Conservation (phyloP, 2,797 vertebrate genomes). For the Gymnocypris eckloni region DNA sequence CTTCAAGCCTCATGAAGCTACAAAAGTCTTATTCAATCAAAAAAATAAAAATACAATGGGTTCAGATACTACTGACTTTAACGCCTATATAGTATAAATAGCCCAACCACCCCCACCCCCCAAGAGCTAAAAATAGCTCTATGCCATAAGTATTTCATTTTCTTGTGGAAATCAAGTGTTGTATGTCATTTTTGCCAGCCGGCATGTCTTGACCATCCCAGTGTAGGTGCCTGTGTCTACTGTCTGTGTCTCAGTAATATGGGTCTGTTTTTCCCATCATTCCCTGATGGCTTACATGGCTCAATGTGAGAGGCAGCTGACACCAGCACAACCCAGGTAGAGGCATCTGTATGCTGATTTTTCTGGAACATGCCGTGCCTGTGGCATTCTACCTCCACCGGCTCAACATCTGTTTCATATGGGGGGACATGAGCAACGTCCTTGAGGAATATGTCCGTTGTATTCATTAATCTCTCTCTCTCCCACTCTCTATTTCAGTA, state of each 20-base stretch:
- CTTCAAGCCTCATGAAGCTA: neutral
- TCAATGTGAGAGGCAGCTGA: slow-evolving; percentile 68
- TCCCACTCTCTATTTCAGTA: slow-evolving; percentile 35
- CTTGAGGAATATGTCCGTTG: slow-evolving; percentile 78
- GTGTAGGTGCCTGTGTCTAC: neutral
- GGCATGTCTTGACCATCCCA: slow-evolving; percentile 3
- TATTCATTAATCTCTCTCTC: slow-evolving; percentile 69
- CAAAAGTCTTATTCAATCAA: neutral
- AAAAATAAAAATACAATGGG: neutral
- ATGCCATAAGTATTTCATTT: neutral
- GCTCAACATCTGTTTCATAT: slow-evolving; percentile 87
- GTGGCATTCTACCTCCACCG: slow-evolving; percentile 83
- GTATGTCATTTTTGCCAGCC: neutral
- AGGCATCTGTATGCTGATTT: slow-evolving; percentile 85
- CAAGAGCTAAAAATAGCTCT: neutral
- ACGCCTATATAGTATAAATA: neutral
- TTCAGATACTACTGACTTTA: neutral
- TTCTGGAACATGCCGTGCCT: slow-evolving; percentile 86
- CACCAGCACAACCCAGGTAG: slow-evolving; percentile 85
- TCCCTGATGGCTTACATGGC: slow-evolving; percentile 70
- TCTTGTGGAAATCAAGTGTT: neutral
- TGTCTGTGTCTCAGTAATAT: neutral
- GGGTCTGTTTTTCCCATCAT: too few relatives aligned
- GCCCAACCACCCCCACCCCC: too few relatives aligned
- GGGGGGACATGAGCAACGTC: slow-evolving; percentile 79